A percentile compares a stretch with the other conserved stretches of the same genome.
Conservation (phyloP, 53 echinoderm and acorn worm species). For the Mesocentrotus franciscanus region DNA sequence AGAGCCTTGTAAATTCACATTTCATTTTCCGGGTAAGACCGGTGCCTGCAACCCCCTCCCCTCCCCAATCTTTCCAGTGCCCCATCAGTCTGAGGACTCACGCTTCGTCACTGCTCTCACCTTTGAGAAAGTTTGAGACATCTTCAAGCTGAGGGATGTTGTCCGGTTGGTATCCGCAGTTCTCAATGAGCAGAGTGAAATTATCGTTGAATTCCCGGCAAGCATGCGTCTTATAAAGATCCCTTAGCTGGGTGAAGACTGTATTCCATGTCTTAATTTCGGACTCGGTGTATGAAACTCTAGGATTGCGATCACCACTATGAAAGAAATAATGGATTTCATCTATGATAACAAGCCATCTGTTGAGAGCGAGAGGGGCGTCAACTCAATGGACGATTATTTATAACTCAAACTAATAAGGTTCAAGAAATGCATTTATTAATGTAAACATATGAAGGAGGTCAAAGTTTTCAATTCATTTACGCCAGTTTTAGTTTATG, state of each 20-base stretch:
- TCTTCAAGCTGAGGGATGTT: constrained; percentile 95
- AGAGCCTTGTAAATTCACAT: no score
- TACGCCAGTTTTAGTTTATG: no score
- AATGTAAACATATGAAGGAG: no score
- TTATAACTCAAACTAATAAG: no score
- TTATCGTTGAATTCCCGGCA: constrained; percentile 83
- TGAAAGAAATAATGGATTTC: neutral
- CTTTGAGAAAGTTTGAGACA: constrained; percentile 91
- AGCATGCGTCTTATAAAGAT: constrained; percentile 77
- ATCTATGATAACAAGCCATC: no score
- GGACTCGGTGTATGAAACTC: constrained; percentile 81
- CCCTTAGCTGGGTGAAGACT: constrained; percentile 81
- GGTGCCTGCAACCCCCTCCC: no score
- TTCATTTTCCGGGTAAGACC: no score
- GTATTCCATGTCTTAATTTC: constrained; percentile 88
- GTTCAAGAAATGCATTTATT: no score
- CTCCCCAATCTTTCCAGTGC: no score
- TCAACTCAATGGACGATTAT: no score
- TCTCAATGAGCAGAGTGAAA: constrained; percentile 78
- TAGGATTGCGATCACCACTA: constrained; percentile 89
- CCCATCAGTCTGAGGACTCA: neutral
- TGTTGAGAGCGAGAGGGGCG: no score
- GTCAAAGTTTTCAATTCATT: no score
- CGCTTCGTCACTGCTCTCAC: constrained; percentile 42
- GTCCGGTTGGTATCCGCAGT: constrained; percentile 82